Evolutionary conservation across 2,888 invertebrate species (phyloP), one percentile per base, ranked within the genome.

Genomic region (Brachyptera risi): DNA sequence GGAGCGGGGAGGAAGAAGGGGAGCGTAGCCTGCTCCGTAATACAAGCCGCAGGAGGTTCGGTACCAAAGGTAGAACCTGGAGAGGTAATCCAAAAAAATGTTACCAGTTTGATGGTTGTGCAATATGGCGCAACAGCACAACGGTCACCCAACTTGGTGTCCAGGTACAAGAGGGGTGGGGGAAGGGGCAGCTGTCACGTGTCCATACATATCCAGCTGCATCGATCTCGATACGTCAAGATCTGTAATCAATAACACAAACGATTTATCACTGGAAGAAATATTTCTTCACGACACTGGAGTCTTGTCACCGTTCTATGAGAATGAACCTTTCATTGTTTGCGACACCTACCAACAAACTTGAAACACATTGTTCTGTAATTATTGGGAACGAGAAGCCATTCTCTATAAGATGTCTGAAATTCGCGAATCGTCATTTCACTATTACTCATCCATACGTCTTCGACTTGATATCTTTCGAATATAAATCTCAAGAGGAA

Each of bases 181-280:
- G 35, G 23, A 19, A 23, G 17, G 21, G 26, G 44, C 60, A 61
- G 57, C 47, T 61, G 61, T 61, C 61, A 61, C 47, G 56, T 61
- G 61, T 44, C 49, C 15, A 9, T n/a, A 15, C 38, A 1, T 3
- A 54, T 21, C 4, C 40, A 35, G 35, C 19, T 56, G 35, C 23
- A 35, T 31, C 31, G 19, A 37, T 17, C 26, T 56, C 24, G 23
- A 24, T 21, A 26, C 19, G 38, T 21, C 56, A 27, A 54, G 21
- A 19, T 35, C 56, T 37, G 24, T 17, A 35, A 35, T 54, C 35
- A 54, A 35, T 19, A 42, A 17, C 42, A 11, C 31, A 13, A 54
- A 54, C 19, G 56, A 54, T n/a, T 31, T 21, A 54, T 54, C 27
- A 35, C 17, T 27, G 54, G n/a, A n/a, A n/a, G n/a, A n/a, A n/a